A percentile compares a stretch with the other conserved stretches of the same genome.
phyloP scores from a whole-genome alignment of 2,797 vertebrate genomes.

The Nannoperca obscura region DNA sequence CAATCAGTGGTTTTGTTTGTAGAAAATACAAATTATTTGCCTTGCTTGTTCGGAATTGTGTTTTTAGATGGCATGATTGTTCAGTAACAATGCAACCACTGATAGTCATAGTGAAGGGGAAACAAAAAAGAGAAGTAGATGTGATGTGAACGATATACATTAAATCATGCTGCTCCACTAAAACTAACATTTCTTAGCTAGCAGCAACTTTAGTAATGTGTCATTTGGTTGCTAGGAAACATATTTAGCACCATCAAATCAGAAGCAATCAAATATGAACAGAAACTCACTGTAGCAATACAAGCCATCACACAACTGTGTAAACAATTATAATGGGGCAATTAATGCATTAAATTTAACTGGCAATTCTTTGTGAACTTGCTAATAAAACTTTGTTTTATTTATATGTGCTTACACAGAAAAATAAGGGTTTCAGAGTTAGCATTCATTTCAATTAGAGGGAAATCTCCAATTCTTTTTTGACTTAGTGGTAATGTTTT shows the following conservation, averaged over 20 bases:
- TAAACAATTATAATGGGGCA: not conserved
- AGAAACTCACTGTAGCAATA: not conserved
- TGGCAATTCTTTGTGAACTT: not conserved
- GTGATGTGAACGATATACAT: too few species aligned
- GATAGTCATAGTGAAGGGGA: too few species aligned
- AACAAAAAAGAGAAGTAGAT: not conserved
- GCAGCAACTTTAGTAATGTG: not conserved
- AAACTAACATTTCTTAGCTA: not conserved
- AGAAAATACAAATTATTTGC: constrained; percentile 19
- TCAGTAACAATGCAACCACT: not conserved
- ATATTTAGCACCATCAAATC: not conserved
- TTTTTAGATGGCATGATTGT: constrained; percentile 1
- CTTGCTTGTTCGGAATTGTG: not conserved
- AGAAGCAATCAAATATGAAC: not conserved
- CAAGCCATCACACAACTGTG: not conserved
- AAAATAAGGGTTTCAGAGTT: not conserved
- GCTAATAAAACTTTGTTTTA: not conserved
- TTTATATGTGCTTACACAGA: not conserved
- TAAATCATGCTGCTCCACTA: not conserved
- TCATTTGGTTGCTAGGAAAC: not conserved
- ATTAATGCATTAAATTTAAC: not conserved
- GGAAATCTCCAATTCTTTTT: not conserved
- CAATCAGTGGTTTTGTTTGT: constrained; percentile 14
- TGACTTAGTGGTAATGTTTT: not conserved
- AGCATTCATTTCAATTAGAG: not conserved